Percentiles rank a stretch among this genome's conserved stretches.
Evolutionary conservation across 1,140 invertebrate species (phyloP).

Genomic region (Drosophila carrolli): DNA sequence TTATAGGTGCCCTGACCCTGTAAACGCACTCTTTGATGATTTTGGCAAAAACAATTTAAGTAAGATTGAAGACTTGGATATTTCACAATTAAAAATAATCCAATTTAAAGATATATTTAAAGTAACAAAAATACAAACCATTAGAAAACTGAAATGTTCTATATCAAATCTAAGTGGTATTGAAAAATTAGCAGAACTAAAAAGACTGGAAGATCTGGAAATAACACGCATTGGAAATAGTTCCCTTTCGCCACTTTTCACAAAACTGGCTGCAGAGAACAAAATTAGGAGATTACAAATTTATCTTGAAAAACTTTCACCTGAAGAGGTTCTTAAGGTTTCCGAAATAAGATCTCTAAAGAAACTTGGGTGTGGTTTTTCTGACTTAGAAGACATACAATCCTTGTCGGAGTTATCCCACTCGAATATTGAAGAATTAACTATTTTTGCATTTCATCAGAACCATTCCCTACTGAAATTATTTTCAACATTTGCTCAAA

Average conservation of each 20-base stretch:
- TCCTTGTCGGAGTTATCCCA: neutral
- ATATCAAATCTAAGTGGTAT: neutral
- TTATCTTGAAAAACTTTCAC: no score
- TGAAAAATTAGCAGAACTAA: no score
- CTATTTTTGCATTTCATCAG: neutral
- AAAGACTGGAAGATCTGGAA: neutral
- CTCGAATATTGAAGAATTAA: conserved; percentile 2
- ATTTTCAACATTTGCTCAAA: neutral
- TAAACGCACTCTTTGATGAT: neutral
- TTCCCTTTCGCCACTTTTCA: neutral
- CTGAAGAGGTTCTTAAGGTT: neutral
- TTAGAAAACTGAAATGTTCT: neutral
- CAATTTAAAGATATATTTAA: neutral
- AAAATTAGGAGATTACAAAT: neutral
- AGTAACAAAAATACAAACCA: neutral
- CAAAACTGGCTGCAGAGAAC: neutral
- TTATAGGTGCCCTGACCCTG: no score
- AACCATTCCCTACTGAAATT: no score
- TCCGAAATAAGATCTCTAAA: neutral
- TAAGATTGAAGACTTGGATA: neutral
- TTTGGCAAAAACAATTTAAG: neutral
- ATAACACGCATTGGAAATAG: neutral
- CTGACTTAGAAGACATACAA: no score
- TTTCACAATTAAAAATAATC: no score
- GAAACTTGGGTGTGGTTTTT: neutral